Evolutionary conservation across 2,797 vertebrate species (phyloP).

Genomic region (Hemibagrus guttatus): DNA sequence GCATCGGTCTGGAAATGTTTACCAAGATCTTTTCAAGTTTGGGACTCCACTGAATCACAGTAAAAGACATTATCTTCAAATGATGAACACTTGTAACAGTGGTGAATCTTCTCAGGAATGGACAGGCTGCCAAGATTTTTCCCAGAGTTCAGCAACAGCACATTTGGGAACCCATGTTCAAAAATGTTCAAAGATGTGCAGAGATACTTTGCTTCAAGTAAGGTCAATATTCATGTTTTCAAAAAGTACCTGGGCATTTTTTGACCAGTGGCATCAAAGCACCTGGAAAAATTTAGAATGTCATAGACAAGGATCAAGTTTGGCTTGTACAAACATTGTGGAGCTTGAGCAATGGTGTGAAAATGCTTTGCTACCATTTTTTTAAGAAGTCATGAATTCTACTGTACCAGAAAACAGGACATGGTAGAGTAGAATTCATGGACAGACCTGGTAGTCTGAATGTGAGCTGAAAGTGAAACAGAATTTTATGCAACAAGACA

Average conservation of each 20-base stretch:
- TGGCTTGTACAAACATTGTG: neutral
- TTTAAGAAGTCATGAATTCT: neutral
- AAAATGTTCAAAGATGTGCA: neutral
- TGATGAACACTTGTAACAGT: conserved; percentile 18
- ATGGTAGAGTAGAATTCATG: neutral
- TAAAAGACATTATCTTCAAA: conserved; percentile 8
- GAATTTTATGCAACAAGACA: neutral
- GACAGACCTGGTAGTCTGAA: neutral
- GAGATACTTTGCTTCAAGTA: neutral
- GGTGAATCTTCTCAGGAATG: conserved; percentile 9
- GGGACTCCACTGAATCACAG: conserved; percentile 10
- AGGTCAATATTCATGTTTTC: neutral
- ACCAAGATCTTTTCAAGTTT: conserved; percentile 9
- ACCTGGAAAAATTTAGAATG: neutral
- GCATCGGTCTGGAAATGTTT: conserved; percentile 3
- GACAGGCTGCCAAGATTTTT: neutral
- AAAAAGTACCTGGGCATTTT: neutral
- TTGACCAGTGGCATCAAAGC: neutral
- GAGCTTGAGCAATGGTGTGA: neutral
- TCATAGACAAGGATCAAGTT: neutral
- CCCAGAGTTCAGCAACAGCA: neutral
- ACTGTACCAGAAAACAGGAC: neutral
- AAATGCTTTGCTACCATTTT: neutral
- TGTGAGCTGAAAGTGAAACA: neutral
- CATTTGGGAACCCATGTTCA: neutral